These are phyloP conservation scores for Leptopilina clavipes DNA, from an alignment of 1,140 invertebrate species.

Conservation along the genomic window DNA sequence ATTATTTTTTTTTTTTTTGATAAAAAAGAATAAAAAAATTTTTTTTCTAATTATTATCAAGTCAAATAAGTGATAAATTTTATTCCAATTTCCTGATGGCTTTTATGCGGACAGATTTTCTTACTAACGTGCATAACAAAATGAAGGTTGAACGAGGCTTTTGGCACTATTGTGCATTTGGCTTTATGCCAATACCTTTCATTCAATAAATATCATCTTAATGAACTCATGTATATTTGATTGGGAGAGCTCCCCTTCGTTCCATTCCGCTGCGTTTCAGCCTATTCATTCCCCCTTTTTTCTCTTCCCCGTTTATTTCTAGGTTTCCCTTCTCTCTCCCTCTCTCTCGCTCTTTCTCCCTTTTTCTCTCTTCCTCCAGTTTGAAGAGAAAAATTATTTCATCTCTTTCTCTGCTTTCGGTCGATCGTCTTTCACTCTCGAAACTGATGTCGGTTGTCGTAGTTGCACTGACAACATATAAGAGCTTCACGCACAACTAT, in stretches of 20 bases:
- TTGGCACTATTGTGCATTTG: conserved; percentile 61
- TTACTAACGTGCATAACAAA: background rate
- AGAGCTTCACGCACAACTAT: conserved; percentile 23
- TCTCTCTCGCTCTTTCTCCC: conserved; percentile 1
- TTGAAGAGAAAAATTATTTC: background rate
- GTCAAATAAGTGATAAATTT: too few species aligned
- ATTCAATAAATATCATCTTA: conserved; percentile 68
- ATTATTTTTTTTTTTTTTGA: too few species aligned
- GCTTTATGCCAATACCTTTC: conserved; percentile 64
- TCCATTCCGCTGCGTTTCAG: conserved; percentile 22
- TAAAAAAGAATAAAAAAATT: too few species aligned
- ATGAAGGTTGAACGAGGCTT: conserved; percentile 57
- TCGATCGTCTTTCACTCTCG: conserved; percentile 28
- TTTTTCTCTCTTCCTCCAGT: conserved; percentile 42
- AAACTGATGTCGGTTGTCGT: conserved; percentile 14
- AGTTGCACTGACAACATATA: background rate
- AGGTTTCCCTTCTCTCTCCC: too few species aligned
- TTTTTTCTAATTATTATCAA: too few species aligned
- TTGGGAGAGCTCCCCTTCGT: conserved; percentile 53
- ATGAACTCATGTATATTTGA: conserved; percentile 68
- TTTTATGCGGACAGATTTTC: background rate
- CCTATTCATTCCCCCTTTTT: conserved; percentile 12
- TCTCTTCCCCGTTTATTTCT: too few species aligned
- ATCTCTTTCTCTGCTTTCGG: conserved; percentile 24
- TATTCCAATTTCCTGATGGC: too few species aligned